Conservation (phyloP, 1,140 invertebrate species). For the Drosophila parvula region DNA sequence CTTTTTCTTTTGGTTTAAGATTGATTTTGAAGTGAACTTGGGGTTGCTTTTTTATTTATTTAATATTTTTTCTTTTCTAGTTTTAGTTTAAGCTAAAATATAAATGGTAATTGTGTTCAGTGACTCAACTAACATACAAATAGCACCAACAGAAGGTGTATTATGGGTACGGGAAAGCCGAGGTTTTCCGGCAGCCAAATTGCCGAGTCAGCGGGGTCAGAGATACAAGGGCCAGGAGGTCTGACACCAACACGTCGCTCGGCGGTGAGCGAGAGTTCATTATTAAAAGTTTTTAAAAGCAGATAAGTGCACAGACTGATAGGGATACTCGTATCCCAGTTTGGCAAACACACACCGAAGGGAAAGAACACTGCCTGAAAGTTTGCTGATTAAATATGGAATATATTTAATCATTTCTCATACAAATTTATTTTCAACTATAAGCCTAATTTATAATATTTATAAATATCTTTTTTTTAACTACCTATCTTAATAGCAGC, state of each 20-base stretch:
- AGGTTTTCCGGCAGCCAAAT: constrained; percentile 63
- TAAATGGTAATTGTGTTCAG: not conserved
- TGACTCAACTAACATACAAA: constrained; percentile 5
- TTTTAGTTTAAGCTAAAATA: not conserved
- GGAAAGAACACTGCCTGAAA: not conserved
- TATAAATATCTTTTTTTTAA: too few relatives aligned
- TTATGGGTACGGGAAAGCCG: constrained; percentile 33
- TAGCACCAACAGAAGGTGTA: constrained; percentile 51
- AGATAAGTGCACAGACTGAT: constrained; percentile 84
- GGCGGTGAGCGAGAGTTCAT: constrained; percentile 78
- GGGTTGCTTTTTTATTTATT: not conserved
- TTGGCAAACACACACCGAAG: constrained; percentile 27
- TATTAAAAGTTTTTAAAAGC: constrained; percentile 83
- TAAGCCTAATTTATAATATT: too few relatives aligned
- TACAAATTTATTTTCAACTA: too few relatives aligned
- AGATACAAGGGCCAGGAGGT: constrained; percentile 8
- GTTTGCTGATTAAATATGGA: too few relatives aligned
- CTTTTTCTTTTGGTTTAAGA: not conserved
- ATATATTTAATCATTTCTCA: not conserved
- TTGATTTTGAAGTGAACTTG: not conserved
- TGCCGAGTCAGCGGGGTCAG: constrained; percentile 58
- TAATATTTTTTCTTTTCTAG: not conserved
- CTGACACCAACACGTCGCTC: constrained; percentile 61
- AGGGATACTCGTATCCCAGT: constrained; percentile 63
- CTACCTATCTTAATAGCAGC: too few relatives aligned